Evolutionary conservation across 2,113 vertebrate species (phyloP), one percentile per base, ranked within the genome.

Genomic region (Edolisoma coerulescens): DNA sequence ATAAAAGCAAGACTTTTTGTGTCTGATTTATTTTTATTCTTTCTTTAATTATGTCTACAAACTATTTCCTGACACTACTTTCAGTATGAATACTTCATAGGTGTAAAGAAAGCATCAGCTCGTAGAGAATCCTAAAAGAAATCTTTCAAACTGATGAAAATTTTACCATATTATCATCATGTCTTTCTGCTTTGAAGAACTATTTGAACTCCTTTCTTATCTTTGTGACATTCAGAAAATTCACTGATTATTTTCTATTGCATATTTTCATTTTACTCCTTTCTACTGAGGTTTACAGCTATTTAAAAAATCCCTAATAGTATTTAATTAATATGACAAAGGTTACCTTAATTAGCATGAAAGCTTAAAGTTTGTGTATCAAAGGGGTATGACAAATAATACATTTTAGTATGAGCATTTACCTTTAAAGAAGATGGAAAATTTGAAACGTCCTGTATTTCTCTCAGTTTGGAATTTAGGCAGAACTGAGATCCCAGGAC

Each of bases 291-390:
- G 3, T 84, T 88, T 77, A 33, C 9, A 73, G 22, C 20, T 57
- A 49, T 89, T 94, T 64, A 2, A n/a, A 87, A 88, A 90, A 59
- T 49, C 4, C 69, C 22, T 45, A 87, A 61, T 61, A 78, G 1
- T 19, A 63, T 89, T 88, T 57, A 86, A 92, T 92, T 84, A 89
- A 84, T 82, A 81, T 37, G 1, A 53, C 8, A 78, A 84, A 77
- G 10, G 37, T 41, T 92, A 74, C 89, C 92, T 89, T 91, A 74
- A 92, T 84, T 95, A 74, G 7, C 68, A 91, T 75, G 91, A 81
- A 84, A 49, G 5, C 32, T 70, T 84, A 56, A 89, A 70, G 13
- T 59, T 89, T 41, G 3, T 70, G 5, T 74, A 67, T 81, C 54
- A 84, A 92, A 94, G 3, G 10, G 5, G 5, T n/a, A 57, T 65